A percentile compares a stretch with the other conserved stretches of the same genome.
These are phyloP conservation scores for Iselma pallidipennis DNA, from an alignment of 2,888 invertebrate species.

Conservation along the genomic window DNA sequence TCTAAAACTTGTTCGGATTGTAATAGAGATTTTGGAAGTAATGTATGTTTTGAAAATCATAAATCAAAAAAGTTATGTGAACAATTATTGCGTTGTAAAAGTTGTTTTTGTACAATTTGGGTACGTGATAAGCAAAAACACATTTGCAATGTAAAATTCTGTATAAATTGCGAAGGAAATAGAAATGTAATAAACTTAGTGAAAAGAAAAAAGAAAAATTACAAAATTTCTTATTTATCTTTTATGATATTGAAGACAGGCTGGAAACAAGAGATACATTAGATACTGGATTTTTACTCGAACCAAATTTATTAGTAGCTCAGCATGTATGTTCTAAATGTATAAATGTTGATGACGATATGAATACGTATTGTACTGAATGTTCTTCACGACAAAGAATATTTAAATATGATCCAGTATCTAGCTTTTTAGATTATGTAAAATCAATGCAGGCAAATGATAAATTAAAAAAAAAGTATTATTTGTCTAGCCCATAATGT, in stretches of 20 bases:
- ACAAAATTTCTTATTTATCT: too few relatives aligned
- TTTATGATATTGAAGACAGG: too few relatives aligned
- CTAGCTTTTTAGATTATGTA: conserved; percentile 8
- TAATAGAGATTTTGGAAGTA: conserved; percentile 8
- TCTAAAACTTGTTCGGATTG: conserved; percentile 7
- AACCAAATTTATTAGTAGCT: conserved; percentile 7
- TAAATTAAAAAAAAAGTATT: not conserved
- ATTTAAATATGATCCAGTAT: conserved; percentile 5
- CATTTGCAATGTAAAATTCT: not conserved
- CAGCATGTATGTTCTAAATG: conserved; percentile 8
- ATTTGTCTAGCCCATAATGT: conserved; percentile 15
- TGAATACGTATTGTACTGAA: too few relatives aligned
- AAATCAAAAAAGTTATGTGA: conserved; percentile 6
- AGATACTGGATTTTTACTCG: conserved; percentile 6
- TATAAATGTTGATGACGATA: not conserved
- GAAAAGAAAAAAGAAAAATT: not conserved
- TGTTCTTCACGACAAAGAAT: conserved; percentile 4
- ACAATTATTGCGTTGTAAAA: conserved; percentile 6
- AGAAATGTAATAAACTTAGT: not conserved
- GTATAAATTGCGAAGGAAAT: not conserved
- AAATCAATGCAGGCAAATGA: not conserved
- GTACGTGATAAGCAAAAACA: not conserved
- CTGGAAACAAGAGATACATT: too few relatives aligned
- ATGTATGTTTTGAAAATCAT: conserved; percentile 11
- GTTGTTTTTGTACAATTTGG: conserved; percentile 10